Evolutionary conservation across 2,797 vertebrate genomes (phyloP).

Genomic region (Propithecus deckenii): DNA sequence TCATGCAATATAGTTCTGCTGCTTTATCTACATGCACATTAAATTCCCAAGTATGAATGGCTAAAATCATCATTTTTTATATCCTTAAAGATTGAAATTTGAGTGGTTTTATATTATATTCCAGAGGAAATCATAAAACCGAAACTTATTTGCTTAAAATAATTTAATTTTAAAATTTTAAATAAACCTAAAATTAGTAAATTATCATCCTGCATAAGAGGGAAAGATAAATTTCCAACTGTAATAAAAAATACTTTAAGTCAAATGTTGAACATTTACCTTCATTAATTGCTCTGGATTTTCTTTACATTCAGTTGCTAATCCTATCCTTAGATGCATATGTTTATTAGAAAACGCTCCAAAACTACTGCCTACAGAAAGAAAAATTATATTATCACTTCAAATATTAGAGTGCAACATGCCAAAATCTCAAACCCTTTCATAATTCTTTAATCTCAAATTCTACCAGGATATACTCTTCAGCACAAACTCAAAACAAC

Average conservation of each 20-base stretch:
- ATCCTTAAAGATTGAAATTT: background rate
- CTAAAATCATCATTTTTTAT: background rate
- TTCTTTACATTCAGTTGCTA: conserved; percentile 78
- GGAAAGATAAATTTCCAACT: background rate
- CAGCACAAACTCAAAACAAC: background rate
- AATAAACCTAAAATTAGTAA: background rate
- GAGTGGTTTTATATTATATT: background rate
- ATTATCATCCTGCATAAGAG: background rate
- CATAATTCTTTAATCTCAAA: background rate
- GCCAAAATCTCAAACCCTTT: conserved; percentile 3
- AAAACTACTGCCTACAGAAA: conserved; percentile 70
- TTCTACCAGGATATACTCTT: background rate
- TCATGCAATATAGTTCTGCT: background rate
- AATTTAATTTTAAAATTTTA: background rate
- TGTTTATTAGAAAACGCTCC: conserved; percentile 65
- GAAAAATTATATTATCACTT: background rate
- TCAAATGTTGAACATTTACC: conserved; percentile 81
- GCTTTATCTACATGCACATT: background rate
- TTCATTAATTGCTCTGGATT: conserved; percentile 81
- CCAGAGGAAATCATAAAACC: background rate
- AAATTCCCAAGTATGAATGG: background rate
- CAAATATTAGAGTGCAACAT: background rate
- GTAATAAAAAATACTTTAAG: background rate
- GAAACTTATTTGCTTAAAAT: conserved; percentile 23
- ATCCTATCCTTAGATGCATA: conserved; percentile 75